These are phyloP conservation scores for Psilopogon haemacephalus DNA, from an alignment of 2,113 vertebrate species.

Conservation along the genomic window DNA sequence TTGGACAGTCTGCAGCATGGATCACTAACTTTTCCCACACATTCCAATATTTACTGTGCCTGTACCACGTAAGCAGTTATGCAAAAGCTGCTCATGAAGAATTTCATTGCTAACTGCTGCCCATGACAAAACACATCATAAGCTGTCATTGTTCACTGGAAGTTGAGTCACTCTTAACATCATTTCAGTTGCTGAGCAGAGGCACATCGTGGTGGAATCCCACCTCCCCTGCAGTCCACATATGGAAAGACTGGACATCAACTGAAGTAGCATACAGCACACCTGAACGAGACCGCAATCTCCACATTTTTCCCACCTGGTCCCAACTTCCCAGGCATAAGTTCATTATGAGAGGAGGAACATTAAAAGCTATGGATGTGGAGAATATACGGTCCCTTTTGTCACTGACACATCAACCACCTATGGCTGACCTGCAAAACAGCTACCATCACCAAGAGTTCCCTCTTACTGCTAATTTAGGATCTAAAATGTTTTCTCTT, in stretches of 20 bases:
- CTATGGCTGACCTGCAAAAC: not conserved
- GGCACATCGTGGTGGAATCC: not conserved
- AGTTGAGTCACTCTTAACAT: not conserved
- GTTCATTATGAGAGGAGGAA: not conserved
- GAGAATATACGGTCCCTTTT: not conserved
- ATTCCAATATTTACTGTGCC: not conserved
- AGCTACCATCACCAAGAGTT: not conserved
- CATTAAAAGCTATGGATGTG: not conserved
- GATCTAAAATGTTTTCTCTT: not conserved
- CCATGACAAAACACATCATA: not conserved
- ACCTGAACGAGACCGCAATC: not conserved
- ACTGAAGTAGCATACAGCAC: not conserved
- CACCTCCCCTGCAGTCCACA: not conserved
- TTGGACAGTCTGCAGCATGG: not conserved
- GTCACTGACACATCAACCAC: not conserved
- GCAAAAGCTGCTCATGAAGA: not conserved
- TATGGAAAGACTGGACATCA: rapidly evolving
- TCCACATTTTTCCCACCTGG: not conserved
- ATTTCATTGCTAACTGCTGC: not conserved
- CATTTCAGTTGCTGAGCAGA: not conserved
- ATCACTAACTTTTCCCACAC: not conserved
- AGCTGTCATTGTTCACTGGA: not conserved
- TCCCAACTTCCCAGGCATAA: not conserved
- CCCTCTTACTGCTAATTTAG: not conserved
- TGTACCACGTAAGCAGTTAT: not conserved